phyloP scores from a whole-genome alignment of 2,888 invertebrate genomes.

The Phortica magna region DNA sequence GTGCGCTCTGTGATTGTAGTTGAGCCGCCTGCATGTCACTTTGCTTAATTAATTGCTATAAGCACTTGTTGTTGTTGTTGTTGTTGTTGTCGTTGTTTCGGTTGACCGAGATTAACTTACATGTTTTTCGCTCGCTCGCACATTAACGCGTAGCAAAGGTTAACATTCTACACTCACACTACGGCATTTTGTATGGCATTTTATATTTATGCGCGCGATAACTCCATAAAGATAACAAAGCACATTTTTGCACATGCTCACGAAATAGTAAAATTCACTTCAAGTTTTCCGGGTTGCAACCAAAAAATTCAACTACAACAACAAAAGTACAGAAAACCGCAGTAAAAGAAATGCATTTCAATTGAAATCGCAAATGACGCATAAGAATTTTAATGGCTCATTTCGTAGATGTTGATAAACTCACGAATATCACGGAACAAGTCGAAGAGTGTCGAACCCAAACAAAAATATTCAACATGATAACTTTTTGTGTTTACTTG shows the following conservation, averaged over 20 bases:
- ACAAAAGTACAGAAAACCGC: too few species aligned
- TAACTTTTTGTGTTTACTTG: too few species aligned
- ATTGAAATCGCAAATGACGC: background rate
- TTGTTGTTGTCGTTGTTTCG: constrained; percentile 5
- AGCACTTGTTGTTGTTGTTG: background rate
- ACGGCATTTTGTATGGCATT: background rate
- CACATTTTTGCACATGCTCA: constrained; percentile 67
- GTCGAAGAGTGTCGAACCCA: too few species aligned
- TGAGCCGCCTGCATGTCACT: constrained; percentile 22
- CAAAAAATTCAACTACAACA: background rate
- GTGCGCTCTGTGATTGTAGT: background rate
- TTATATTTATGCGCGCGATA: constrained; percentile 65
- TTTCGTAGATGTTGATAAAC: background rate
- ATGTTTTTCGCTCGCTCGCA: background rate
- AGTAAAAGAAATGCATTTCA: background rate
- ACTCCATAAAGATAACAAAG: constrained; percentile 69
- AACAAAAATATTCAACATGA: too few species aligned
- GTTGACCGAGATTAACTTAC: background rate
- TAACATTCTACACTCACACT: constrained; percentile 5
- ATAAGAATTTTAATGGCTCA: background rate
- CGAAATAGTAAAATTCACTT: constrained; percentile 49
- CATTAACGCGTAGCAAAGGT: background rate
- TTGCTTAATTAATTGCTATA: constrained; percentile 67
- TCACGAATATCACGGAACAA: background rate
- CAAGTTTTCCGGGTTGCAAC: constrained; percentile 10